These are phyloP conservation scores for Zaprionus capensis DNA, from an alignment of 1,140 invertebrate genomes.

Conservation along the genomic window DNA sequence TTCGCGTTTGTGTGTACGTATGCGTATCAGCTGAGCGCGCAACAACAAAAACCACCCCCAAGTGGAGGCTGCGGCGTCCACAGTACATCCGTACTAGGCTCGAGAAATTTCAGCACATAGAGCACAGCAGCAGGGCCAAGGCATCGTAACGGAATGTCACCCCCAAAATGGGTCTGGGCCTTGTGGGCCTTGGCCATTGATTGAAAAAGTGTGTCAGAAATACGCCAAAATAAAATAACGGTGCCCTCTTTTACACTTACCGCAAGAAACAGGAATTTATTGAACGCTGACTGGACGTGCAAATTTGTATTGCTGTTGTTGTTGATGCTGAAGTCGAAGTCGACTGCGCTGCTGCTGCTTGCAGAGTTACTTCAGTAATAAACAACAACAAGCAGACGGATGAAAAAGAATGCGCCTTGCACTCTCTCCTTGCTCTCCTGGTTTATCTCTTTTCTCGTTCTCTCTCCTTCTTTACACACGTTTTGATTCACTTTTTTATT, in stretches of 20 bases:
- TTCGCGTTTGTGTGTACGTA: not conserved
- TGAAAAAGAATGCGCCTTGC: constrained; percentile 26
- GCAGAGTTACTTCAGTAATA: constrained; percentile 9
- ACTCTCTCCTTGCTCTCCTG: constrained; percentile 28
- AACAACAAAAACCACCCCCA: constrained; percentile 48
- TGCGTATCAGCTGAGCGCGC: constrained; percentile 43
- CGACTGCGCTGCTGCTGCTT: constrained; percentile 2
- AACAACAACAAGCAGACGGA: constrained; percentile 23
- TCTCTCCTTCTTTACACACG: constrained; percentile 16
- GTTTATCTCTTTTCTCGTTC: constrained; percentile 7
- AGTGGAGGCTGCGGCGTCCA: constrained; percentile 7
- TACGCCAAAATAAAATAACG: constrained; percentile 26
- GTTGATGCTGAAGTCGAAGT: constrained; percentile 9
- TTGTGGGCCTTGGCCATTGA: constrained; percentile 19
- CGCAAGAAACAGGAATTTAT: constrained; percentile 38
- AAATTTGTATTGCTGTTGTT: constrained; percentile 15
- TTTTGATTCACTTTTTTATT: constrained; percentile 52
- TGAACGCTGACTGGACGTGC: constrained; percentile 38
- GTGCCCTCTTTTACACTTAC: constrained; percentile 30
- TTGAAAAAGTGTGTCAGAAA: constrained; percentile 58
- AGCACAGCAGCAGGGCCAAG: not conserved
- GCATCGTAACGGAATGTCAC: constrained; percentile 62
- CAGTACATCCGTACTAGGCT: not conserved
- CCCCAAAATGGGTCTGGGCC: constrained; percentile 43
- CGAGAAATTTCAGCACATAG: constrained; percentile 41